These are phyloP conservation scores for Selenia dentaria DNA, from an alignment of 2,888 invertebrate species.

Conservation along the genomic window DNA sequence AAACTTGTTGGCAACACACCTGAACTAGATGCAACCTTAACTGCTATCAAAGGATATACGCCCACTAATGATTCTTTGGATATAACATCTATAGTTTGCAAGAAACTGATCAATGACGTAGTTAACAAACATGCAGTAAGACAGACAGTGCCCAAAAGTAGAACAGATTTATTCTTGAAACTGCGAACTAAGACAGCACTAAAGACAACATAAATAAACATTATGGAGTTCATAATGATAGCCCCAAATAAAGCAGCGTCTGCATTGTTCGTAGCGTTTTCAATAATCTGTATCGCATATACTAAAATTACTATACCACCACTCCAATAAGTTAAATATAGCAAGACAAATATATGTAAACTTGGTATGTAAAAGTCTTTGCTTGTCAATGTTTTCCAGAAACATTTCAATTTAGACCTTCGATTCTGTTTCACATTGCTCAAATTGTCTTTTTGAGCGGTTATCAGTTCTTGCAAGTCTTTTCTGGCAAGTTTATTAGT, in stretches of 20 bases:
- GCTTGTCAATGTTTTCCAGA: slow-evolving; percentile 10
- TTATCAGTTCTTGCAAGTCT: slow-evolving; percentile 31
- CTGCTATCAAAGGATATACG: background rate
- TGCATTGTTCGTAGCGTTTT: slow-evolving; percentile 10
- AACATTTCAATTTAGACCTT: background rate
- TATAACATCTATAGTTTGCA: background rate
- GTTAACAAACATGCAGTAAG: background rate
- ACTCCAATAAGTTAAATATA: slow-evolving; percentile 12
- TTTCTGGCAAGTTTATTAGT: slow-evolving; percentile 23
- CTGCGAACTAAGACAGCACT: background rate
- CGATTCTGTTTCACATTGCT: background rate
- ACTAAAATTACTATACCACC: background rate
- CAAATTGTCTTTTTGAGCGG: slow-evolving; percentile 21
- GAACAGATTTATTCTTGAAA: background rate
- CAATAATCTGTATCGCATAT: slow-evolving; percentile 9
- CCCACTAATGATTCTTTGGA: background rate
- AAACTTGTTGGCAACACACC: background rate
- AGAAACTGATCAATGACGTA: background rate
- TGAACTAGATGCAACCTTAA: background rate
- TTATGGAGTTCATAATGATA: slow-evolving; percentile 9
- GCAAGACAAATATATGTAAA: slow-evolving; percentile 15
- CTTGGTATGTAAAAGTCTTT: slow-evolving; percentile 21
- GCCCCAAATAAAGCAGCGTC: slow-evolving; percentile 9
- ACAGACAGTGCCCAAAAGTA: background rate
- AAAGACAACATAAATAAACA: background rate